phyloP scores from a whole-genome alignment of 1,140 invertebrate species.

The Acromyrmex heyeri region DNA sequence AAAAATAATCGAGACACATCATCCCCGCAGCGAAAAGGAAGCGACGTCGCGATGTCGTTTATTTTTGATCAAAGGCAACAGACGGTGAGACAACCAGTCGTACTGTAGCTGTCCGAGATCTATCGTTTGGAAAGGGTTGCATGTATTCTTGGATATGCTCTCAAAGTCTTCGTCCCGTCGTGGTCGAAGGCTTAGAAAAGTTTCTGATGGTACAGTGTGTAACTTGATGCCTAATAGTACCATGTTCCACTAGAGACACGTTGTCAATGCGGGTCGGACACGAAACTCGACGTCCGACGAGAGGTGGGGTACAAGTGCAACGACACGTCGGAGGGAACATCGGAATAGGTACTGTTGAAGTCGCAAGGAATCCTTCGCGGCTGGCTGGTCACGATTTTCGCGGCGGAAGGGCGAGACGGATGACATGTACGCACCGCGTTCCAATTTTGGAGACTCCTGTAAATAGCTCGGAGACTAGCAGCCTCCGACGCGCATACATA shows the following conservation, averaged over 20 bases:
- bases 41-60: background rate
- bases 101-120: background rate
- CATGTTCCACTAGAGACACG: constrained; percentile 1
- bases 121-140: background rate
- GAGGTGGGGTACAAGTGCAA: constrained; percentile 24
- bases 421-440: background rate
- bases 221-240: constrained; percentile 3
- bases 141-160: background rate
- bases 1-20: background rate
- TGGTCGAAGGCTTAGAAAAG: constrained; percentile 1
- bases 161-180: background rate
- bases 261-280: constrained; percentile 28
- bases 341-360: background rate
- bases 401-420: background rate
- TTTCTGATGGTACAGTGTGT: background rate
- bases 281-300: background rate
- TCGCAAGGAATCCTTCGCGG: constrained; percentile 10
- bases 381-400: constrained; percentile 11
- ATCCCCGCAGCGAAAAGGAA: background rate
- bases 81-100: background rate
- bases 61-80: constrained; percentile 12
- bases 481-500: constrained; percentile 68
- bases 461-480: constrained; percentile 58
- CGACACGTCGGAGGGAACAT: background rate
- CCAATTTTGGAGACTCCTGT: constrained; percentile 52